Conservation (phyloP, 2,113 vertebrate species). For the Malurus alboscapulatus region DNA sequence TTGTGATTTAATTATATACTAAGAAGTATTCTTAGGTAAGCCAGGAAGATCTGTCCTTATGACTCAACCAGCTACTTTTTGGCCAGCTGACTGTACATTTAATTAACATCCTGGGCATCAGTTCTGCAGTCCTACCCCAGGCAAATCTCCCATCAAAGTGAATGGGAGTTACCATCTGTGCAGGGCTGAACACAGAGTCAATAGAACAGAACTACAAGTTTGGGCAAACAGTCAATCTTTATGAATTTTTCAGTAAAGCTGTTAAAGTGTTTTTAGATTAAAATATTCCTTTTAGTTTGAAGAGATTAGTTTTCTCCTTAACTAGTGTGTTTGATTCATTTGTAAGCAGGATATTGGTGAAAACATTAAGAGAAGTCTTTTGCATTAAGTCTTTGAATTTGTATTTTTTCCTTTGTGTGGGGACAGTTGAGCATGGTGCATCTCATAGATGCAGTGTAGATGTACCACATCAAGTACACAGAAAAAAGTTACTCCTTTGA, state of each 20-base stretch:
- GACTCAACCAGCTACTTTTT: slow-evolving; percentile 47
- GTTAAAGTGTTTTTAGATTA: background rate
- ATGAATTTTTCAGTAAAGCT: slow-evolving; percentile 38
- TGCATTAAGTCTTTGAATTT: background rate
- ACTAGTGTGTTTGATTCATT: background rate
- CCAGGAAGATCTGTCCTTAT: slow-evolving; percentile 35
- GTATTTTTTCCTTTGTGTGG: background rate
- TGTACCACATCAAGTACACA: background rate
- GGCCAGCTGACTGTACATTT: slow-evolving; percentile 46
- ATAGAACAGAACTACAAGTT: slow-evolving; percentile 3
- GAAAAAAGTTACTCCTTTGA: background rate
- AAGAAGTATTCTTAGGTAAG: slow-evolving; percentile 37
- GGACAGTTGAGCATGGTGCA: background rate
- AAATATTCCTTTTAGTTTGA: background rate
- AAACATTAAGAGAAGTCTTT: background rate
- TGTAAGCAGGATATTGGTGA: background rate
- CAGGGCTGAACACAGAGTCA: slow-evolving; percentile 24
- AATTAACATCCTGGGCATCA: slow-evolving; percentile 38
- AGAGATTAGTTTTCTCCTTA: background rate
- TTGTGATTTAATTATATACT: slow-evolving; percentile 48
- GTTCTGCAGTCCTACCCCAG: slow-evolving; percentile 42
- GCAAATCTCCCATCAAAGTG: slow-evolving; percentile 58
- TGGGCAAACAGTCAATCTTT: slow-evolving; percentile 33
- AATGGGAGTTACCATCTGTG: slow-evolving; percentile 11
- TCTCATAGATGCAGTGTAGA: background rate